Evolutionary conservation across 1,140 invertebrate genomes (phyloP).

Genomic region (Musca domestica): DNA sequence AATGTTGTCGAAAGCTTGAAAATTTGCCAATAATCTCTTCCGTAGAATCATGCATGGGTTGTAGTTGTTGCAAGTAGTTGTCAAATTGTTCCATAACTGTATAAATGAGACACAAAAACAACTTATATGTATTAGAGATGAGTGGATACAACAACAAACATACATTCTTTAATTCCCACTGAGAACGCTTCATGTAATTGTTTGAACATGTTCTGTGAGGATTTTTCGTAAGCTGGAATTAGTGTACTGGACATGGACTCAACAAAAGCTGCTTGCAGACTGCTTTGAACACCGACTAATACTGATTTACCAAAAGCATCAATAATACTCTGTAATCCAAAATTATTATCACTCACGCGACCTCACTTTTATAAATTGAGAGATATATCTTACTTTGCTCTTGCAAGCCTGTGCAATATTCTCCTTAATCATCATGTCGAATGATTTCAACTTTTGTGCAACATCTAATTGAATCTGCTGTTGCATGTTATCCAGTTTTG

Average conservation of each 20-base stretch:
- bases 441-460: slow-evolving; percentile 66
- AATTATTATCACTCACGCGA: no score
- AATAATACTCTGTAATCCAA: slow-evolving; percentile 61
- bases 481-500: slow-evolving; percentile 65
- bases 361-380: no score
- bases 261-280: slow-evolving; percentile 59
- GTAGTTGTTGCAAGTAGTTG: slow-evolving; percentile 51
- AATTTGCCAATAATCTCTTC: slow-evolving; percentile 45
- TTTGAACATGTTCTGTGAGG: slow-evolving; percentile 78
- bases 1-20: slow-evolving; percentile 38
- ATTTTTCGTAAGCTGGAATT: slow-evolving; percentile 81
- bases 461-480: slow-evolving; percentile 69
- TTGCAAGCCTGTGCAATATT: slow-evolving; percentile 75
- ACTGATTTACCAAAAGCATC: slow-evolving; percentile 69
- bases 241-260: slow-evolving; percentile 69
- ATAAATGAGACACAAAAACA: slow-evolving; percentile 26
- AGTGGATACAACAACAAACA: no score
- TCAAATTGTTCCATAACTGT: slow-evolving; percentile 58
- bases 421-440: slow-evolving; percentile 73
- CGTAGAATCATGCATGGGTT: slow-evolving; percentile 42
- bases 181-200: slow-evolving; percentile 86
- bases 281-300: slow-evolving; percentile 59
- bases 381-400: slow-evolving; percentile 62
- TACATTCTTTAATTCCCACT: slow-evolving; percentile 85
- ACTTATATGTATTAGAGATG: no score